phyloP scores from a whole-genome alignment of 2,888 invertebrate species.

The Carcina quercana region DNA sequence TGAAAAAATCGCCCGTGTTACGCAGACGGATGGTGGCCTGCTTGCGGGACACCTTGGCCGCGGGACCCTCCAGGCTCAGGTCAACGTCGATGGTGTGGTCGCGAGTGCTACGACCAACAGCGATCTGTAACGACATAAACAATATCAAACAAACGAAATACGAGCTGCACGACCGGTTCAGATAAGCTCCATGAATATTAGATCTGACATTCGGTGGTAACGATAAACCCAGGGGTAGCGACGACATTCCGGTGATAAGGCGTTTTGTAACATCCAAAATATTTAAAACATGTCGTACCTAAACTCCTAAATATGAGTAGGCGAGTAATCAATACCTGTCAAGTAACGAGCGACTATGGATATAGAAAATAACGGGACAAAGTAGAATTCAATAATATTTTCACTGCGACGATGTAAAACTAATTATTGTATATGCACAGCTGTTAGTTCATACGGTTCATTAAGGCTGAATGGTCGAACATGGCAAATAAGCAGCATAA shows the following conservation, averaged over 20 bases:
- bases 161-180: too few species aligned
- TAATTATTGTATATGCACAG: slow-evolving; percentile 31
- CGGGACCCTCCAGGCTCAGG: slow-evolving; percentile 93
- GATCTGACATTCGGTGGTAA: too few species aligned
- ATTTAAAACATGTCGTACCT: too few species aligned
- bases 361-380: too few species aligned
- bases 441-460: slow-evolving; percentile 38
- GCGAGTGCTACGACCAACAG: slow-evolving; percentile 91
- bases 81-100: slow-evolving; percentile 95
- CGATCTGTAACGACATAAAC: slow-evolving; percentile 75
- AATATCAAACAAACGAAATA: too few species aligned
- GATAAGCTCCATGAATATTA: too few species aligned
- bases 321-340: too few species aligned
- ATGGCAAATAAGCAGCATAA: slow-evolving; percentile 19
- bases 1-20: slow-evolving; percentile 95
- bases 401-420: slow-evolving; percentile 19
- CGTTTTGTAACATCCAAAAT: too few species aligned
- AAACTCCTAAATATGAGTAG: too few species aligned
- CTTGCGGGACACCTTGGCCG: slow-evolving; percentile 93
- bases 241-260: not conserved
- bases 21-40: slow-evolving; percentile 93
- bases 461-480: slow-evolving; percentile 29
- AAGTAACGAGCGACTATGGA: too few species aligned
- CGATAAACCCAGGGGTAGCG: too few species aligned
- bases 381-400: too few species aligned